A percentile compares a stretch with the other conserved stretches of the same genome.
phyloP scores from a whole-genome alignment of 2,888 invertebrate species.

The Lottia gigantea region DNA sequence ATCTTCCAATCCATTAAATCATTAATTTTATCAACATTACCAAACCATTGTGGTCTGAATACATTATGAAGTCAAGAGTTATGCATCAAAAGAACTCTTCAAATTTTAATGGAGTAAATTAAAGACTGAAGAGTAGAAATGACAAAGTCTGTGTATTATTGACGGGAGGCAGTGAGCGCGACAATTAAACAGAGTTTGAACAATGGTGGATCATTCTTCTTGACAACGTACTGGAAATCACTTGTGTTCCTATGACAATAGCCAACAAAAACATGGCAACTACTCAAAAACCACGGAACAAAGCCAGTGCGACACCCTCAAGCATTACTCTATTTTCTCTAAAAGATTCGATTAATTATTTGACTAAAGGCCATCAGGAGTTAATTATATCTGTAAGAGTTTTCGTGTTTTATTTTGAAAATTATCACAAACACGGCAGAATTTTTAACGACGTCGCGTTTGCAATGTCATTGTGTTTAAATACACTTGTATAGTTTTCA shows the following conservation, averaged over 20 bases:
- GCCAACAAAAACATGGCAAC: conserved; percentile 4
- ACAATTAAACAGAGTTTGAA: too few relatives aligned
- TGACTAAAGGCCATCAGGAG: background rate
- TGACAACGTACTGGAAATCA: background rate
- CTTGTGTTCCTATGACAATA: background rate
- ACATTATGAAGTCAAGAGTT: background rate
- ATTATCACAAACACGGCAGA: too few relatives aligned
- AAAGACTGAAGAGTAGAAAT: background rate
- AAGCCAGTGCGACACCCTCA: background rate
- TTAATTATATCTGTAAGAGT: background rate
- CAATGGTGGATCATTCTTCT: background rate
- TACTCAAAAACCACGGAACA: background rate
- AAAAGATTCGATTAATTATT: background rate
- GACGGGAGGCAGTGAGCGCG: background rate
- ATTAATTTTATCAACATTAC: too few relatives aligned
- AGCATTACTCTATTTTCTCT: background rate
- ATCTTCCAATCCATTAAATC: too few relatives aligned
- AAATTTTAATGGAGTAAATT: conserved; percentile 6
- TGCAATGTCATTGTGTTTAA: too few relatives aligned
- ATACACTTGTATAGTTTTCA: too few relatives aligned
- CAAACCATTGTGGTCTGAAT: too few relatives aligned
- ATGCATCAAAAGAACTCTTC: conserved; percentile 6
- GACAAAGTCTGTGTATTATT: background rate
- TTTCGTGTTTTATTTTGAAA: too few relatives aligned
- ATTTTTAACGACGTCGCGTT: too few relatives aligned